Percentiles rank a stretch among this genome's conserved stretches.
Evolutionary conservation across 2,797 vertebrate species (phyloP).

Genomic region (Taeniopygia guttata): DNA sequence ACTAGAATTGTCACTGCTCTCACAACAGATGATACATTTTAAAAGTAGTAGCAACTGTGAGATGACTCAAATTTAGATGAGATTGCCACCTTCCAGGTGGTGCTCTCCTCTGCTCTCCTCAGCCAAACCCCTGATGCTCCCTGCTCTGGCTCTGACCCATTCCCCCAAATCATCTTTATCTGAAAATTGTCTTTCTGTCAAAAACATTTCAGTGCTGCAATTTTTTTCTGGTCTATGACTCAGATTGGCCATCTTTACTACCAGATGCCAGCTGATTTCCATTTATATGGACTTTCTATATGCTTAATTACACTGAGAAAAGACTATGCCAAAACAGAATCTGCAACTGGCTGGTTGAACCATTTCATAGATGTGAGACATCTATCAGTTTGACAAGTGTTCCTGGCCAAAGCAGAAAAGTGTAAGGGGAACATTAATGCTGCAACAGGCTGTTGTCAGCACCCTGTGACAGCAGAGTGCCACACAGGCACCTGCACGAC

Average conservation of each 20-base stretch:
- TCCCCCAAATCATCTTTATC: neutral
- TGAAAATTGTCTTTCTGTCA: neutral
- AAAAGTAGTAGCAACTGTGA: conserved; percentile 8
- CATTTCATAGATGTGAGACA: neutral
- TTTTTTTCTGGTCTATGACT: neutral
- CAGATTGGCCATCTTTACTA: neutral
- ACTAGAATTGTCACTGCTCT: neutral
- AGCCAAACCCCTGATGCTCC: neutral
- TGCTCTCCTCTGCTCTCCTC: neutral
- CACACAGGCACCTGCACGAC: neutral
- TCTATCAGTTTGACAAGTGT: neutral
- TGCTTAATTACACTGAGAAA: neutral
- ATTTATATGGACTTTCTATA: neutral
- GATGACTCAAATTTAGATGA: conserved; percentile 2
- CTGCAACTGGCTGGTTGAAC: neutral
- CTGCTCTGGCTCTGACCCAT: neutral
- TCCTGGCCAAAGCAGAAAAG: neutral
- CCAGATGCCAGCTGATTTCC: neutral
- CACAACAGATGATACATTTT: conserved; percentile 9
- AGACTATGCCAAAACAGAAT: neutral
- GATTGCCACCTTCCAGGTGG: neutral
- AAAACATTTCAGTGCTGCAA: neutral
- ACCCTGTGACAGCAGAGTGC: rapidly evolving
- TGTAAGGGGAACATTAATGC: neutral
- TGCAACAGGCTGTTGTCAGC: neutral